Percentiles rank a stretch among this genome's conserved stretches.
Conservation (phyloP, 2,888 invertebrate genomes). For the Branchinecta sandiegonensis region DNA sequence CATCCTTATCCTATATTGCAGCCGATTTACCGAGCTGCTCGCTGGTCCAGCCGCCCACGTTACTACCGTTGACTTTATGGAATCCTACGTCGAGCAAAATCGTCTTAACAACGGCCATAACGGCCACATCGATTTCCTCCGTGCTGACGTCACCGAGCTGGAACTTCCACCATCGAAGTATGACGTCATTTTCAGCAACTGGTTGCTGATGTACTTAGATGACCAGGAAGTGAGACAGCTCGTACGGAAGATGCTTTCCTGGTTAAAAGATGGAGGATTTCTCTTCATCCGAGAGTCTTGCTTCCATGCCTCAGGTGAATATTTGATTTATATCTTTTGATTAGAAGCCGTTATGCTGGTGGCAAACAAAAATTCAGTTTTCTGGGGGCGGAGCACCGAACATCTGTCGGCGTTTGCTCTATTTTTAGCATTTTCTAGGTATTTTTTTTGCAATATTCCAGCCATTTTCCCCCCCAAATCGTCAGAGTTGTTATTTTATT, state of each 20-base stretch:
- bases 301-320: conserved; percentile 39
- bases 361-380: too few species aligned
- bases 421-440: too few species aligned
- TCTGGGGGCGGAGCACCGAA: too few species aligned
- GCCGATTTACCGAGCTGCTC: conserved; percentile 39
- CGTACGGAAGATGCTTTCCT: conserved; percentile 36
- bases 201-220: conserved; percentile 43
- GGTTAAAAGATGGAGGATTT: conserved; percentile 39
- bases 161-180: conserved; percentile 35
- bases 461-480: too few species aligned
- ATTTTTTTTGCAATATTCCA: too few species aligned
- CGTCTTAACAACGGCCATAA: conserved; percentile 34
- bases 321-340: not conserved
- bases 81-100: conserved; percentile 39
- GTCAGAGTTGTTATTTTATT: too few species aligned
- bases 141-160: conserved; percentile 40
- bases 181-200: conserved; percentile 43
- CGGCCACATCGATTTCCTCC: conserved; percentile 37
- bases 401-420: too few species aligned
- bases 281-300: conserved; percentile 42
- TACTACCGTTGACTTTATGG: conserved; percentile 41
- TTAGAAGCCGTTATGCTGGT: too few species aligned
- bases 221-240: conserved; percentile 38
- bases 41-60: conserved; percentile 37
- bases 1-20: conserved; percentile 27